phyloP scores from a whole-genome alignment of 1,140 invertebrate species.

The Babylonia areolata region DNA sequence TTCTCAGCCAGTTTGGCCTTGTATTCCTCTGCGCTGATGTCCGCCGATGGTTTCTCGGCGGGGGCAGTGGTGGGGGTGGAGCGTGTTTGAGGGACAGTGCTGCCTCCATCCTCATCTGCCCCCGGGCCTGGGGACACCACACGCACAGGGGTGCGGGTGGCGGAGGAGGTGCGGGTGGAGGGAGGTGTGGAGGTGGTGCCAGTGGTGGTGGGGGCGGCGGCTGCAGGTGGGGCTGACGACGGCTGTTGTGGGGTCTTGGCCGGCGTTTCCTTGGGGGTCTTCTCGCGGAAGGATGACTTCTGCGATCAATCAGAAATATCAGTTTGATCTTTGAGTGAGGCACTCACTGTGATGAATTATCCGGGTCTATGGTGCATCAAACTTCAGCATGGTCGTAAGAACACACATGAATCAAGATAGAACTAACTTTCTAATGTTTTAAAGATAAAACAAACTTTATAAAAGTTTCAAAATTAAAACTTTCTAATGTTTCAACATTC shows the following conservation, averaged over 20 bases:
- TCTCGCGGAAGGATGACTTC: conserved; percentile 47
- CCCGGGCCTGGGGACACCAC: conserved; percentile 31
- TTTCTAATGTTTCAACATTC: too few species aligned
- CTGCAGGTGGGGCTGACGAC: background rate
- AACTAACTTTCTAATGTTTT: too few species aligned
- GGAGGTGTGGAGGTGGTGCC: background rate
- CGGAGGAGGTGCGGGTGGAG: conserved; percentile 1
- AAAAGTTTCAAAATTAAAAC: too few species aligned
- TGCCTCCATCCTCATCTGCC: conserved; percentile 37
- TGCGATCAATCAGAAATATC: background rate
- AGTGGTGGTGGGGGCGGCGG: conserved; percentile 19
- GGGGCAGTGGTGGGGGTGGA: background rate
- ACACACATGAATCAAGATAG: too few species aligned
- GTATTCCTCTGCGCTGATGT: conserved; percentile 67
- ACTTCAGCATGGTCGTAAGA: too few species aligned
- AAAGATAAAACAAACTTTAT: too few species aligned
- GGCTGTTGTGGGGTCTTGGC: conserved; percentile 17
- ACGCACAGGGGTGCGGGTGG: conserved; percentile 12
- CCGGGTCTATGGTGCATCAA: too few species aligned
- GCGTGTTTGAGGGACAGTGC: background rate
- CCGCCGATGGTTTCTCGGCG: conserved; percentile 23
- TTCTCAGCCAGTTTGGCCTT: conserved; percentile 72
- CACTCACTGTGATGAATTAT: too few species aligned
- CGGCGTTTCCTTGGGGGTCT: conserved; percentile 22
- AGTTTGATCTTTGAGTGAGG: too few species aligned